phyloP scores from a whole-genome alignment of 2,888 invertebrate genomes.

The Ptychoptera albimana region DNA sequence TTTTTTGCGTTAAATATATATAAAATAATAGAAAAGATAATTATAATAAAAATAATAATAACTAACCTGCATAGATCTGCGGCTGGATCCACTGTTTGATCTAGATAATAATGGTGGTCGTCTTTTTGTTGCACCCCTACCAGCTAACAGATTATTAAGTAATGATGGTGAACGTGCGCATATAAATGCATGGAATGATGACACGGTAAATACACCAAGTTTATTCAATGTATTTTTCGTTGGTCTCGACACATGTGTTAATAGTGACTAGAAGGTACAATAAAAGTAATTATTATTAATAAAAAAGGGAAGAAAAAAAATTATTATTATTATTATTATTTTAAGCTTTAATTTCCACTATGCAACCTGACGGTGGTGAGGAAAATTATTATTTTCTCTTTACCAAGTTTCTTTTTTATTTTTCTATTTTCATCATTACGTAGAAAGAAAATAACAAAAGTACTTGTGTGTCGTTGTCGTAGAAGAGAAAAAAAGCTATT shows the following conservation, averaged over 20 bases:
- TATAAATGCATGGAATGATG: conserved; percentile 94
- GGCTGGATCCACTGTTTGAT: conserved; percentile 76
- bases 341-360: conserved; percentile 5
- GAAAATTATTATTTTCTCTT: conserved; percentile 1
- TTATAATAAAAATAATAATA: background rate
- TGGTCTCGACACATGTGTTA: conserved; percentile 87
- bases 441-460: background rate
- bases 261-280: conserved; percentile 59
- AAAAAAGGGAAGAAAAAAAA: conserved; percentile 10
- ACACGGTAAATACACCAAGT: conserved; percentile 92
- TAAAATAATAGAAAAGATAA: background rate
- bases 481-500: no score
- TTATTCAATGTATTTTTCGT: conserved; percentile 91
- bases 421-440: no score
- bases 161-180: conserved; percentile 89
- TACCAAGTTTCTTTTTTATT: no score
- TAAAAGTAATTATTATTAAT: conserved; percentile 9
- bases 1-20: no score
- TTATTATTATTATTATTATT: no score
- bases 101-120: conserved; percentile 79
- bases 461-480: no score
- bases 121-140: conserved; percentile 79
- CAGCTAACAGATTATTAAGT: conserved; percentile 79
- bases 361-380: background rate
- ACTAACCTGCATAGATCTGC: conserved; percentile 68